Base-by-base conservation (phyloP, 2,888 invertebrate species). In the Athetis lepigone region DNA sequence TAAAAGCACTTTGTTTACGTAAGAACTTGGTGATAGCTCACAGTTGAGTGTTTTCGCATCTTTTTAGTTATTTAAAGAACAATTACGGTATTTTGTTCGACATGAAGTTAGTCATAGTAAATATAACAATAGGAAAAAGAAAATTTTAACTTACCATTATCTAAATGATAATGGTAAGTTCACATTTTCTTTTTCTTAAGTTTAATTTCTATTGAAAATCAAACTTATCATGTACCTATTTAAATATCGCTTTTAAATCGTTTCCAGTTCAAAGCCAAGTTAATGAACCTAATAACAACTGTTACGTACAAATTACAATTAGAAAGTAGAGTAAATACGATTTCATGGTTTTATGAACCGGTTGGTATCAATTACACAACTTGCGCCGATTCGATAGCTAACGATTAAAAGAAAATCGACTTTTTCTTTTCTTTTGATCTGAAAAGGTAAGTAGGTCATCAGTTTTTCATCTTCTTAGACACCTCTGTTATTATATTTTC, bases 281-380 rank as follows among this genome's bases (percentile, higher is more conserved):
- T 65, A 63, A 69, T 80, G 59, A 66, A 59, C 56, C 46, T 33
- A 73, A 67, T 70, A 62, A 60, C 47, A 58, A 50, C 61, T 64
- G 77, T 79, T 75, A 77, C 77, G 68, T 77, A 49, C 55, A 59
- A 69, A 74, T 79, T 79, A 78, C 70, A 59, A 85, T 87, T 88
- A 89, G 91, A 90, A 91, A 91, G 91, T 88, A 80, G 84, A 85
- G 80, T 84, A 82, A 85, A 85, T 82, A 80, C 76, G 61, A 84
- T 85, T 86, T 87, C 80, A 88, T 82, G 81, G 82, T 60, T 76
- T 72, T 73, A 74, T 71, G 78, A 74, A 79, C 65, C 66, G 72
- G 66, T 61, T 77, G 57, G 58, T 69, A 72, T 70, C 68, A 71
- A 79, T 85, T 84, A 78, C 79, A 79, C 78, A 86, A 84, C 72